Percentiles rank a stretch among this genome's conserved stretches.
phyloP scores from a whole-genome alignment of 2,888 invertebrate species.

The Pycnomerus fuliginosus region DNA sequence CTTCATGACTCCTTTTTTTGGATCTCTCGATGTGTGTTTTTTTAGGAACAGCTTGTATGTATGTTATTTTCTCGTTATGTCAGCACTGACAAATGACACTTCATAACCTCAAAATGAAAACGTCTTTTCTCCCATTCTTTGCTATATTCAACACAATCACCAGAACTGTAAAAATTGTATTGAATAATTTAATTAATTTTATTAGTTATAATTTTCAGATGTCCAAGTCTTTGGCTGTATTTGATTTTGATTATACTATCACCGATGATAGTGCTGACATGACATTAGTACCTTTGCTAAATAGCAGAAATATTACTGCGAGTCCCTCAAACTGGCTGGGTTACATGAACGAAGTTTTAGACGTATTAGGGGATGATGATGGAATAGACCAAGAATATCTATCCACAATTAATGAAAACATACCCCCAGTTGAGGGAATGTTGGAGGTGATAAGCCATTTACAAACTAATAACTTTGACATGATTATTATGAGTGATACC shows the following conservation, averaged over 20 bases:
- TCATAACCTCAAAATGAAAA: too few species aligned
- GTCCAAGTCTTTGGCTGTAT: conserved; percentile 58
- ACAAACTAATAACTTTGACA: conserved; percentile 56
- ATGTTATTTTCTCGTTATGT: too few species aligned
- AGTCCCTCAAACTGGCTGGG: conserved; percentile 65
- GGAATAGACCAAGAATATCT: conserved; percentile 57
- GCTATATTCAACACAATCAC: too few species aligned
- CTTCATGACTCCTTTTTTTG: too few species aligned
- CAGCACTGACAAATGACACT: too few species aligned
- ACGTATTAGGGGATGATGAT: conserved; percentile 57
- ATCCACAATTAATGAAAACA: conserved; percentile 55
- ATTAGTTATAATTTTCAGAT: too few species aligned
- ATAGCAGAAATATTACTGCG: conserved; percentile 56
- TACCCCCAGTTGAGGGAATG: conserved; percentile 65
- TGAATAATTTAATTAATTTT: too few species aligned
- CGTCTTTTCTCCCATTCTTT: too few species aligned
- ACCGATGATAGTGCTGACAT: conserved; percentile 73
- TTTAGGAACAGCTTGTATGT: too few species aligned
- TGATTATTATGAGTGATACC: conserved; percentile 77
- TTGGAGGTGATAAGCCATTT: conserved; percentile 58
- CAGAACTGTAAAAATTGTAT: too few species aligned
- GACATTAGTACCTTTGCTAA: conserved; percentile 62
- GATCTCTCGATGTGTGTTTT: too few species aligned
- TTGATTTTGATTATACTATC: conserved; percentile 82
- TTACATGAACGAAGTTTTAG: conserved; percentile 74